phyloP scores from a whole-genome alignment of 92 coral and sea anemone species.

The Zoanthus gigantus region DNA sequence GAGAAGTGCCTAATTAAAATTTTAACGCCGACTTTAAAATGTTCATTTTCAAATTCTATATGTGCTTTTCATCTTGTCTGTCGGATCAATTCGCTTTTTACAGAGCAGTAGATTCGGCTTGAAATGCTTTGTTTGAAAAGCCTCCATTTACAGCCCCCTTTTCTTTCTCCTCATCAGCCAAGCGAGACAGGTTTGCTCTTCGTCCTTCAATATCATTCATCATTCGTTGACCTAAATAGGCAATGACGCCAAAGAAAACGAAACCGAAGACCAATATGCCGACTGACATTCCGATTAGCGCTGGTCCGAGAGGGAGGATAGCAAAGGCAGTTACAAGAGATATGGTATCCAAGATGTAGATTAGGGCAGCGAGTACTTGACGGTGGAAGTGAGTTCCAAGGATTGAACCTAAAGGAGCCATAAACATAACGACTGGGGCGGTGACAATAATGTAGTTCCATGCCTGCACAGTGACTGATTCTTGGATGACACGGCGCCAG shows the following conservation, averaged over 20 bases:
- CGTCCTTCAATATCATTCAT: constrained; percentile 48
- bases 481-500: constrained; percentile 75
- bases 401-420: constrained; percentile 67
- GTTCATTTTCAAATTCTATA: neutral
- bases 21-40: neutral
- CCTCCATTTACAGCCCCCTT: constrained; percentile 53
- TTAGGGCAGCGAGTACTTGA: constrained; percentile 65
- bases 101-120: constrained; percentile 42
- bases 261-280: constrained; percentile 77
- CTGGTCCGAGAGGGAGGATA: constrained; percentile 68
- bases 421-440: constrained; percentile 61
- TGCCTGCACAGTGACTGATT: constrained; percentile 36
- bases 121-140: constrained; percentile 42
- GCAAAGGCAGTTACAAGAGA: constrained; percentile 65
- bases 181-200: constrained; percentile 15
- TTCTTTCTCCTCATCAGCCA: constrained; percentile 34
- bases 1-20: neutral
- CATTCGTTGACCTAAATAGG: constrained; percentile 75
- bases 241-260: constrained; percentile 68
- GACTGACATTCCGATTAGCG: constrained; percentile 71
- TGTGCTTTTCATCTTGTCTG: constrained; percentile 29
- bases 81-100: constrained; percentile 13
- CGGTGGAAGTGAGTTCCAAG: constrained; percentile 79
- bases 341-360: constrained; percentile 69
- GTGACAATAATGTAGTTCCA: constrained; percentile 59